phyloP scores from a whole-genome alignment of 2,113 vertebrate species.

The Takifugu flavidus region DNA sequence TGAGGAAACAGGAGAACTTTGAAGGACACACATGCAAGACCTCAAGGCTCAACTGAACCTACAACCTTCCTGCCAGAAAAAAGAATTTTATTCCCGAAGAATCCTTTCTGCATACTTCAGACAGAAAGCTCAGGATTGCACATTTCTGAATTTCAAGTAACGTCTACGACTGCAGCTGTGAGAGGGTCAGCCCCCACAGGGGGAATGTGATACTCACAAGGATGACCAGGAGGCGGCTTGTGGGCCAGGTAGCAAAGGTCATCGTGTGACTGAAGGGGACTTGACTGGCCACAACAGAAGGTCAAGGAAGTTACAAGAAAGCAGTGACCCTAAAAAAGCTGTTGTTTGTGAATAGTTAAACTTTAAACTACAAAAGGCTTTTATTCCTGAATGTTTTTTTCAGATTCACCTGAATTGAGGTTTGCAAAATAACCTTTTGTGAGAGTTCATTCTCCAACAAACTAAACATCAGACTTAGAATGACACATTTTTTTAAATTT shows the following conservation, averaged over 20 bases:
- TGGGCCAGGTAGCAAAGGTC: conserved; percentile 65
- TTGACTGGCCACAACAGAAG: conserved; percentile 58
- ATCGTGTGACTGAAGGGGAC: conserved; percentile 60
- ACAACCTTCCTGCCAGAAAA: too few relatives aligned
- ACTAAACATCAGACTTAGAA: conserved; percentile 5
- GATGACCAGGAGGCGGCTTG: conserved; percentile 47
- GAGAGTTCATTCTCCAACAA: not conserved
- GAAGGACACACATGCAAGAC: too few relatives aligned
- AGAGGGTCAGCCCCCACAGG: conserved; percentile 30
- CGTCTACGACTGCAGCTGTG: not conserved
- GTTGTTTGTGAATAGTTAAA: conserved; percentile 8
- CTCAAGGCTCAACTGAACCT: too few relatives aligned
- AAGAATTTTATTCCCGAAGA: too few relatives aligned
- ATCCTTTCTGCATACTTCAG: too few relatives aligned
- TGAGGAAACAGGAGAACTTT: too few relatives aligned
- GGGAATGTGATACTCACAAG: conserved; percentile 59
- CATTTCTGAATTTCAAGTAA: too few relatives aligned
- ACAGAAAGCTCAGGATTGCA: too few relatives aligned
- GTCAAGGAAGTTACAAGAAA: conserved; percentile 56
- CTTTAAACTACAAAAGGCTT: not conserved
- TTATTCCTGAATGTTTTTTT: too few relatives aligned
- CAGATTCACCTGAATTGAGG: too few relatives aligned
- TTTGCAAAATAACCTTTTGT: too few relatives aligned
- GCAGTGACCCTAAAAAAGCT: conserved; percentile 16
- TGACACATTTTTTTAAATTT: too few relatives aligned